Conservation (phyloP, 35 echinoderm and acorn worm genomes). For the Acanthaster planci region DNA sequence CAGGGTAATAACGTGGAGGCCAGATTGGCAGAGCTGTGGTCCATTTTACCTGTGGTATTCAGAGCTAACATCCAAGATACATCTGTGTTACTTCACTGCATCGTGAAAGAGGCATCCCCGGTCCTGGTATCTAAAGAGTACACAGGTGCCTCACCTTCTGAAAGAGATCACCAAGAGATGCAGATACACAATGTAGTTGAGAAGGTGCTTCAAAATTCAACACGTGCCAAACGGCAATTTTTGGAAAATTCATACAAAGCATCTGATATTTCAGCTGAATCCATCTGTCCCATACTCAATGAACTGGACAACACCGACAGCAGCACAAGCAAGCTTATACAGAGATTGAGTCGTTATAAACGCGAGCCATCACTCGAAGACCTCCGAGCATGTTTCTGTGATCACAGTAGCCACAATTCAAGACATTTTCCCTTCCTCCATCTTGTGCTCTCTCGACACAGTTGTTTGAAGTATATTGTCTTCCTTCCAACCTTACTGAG, state of each 20-base stretch:
- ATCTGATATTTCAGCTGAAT: not conserved
- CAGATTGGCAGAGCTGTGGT: not conserved
- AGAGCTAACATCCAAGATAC: not conserved
- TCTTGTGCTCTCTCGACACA: constrained; percentile 6
- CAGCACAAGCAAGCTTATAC: not conserved
- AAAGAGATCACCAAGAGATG: not conserved
- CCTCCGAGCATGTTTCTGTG: constrained; percentile 8
- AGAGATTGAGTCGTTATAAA: not conserved
- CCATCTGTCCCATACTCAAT: not conserved
- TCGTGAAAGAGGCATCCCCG: not conserved
- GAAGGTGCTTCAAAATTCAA: constrained; percentile 3
- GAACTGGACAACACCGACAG: not conserved
- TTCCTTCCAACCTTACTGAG: constrained; percentile 28
- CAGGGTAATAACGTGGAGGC: not conserved
- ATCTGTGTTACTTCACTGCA: not conserved
- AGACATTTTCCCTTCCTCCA: constrained; percentile 27
- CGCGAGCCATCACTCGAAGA: constrained; percentile 12
- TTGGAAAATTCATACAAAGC: not conserved
- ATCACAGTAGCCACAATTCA: not conserved
- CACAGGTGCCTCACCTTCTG: not conserved
- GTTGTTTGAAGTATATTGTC: not conserved
- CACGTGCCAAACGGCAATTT: not conserved
- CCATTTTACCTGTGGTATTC: not conserved
- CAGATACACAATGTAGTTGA: constrained; percentile 1
- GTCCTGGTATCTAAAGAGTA: not conserved